Percentiles rank a stretch among this genome's conserved stretches.
phyloP scores from a whole-genome alignment of 2,797 vertebrate species.

The Poliocrania exsul region DNA sequence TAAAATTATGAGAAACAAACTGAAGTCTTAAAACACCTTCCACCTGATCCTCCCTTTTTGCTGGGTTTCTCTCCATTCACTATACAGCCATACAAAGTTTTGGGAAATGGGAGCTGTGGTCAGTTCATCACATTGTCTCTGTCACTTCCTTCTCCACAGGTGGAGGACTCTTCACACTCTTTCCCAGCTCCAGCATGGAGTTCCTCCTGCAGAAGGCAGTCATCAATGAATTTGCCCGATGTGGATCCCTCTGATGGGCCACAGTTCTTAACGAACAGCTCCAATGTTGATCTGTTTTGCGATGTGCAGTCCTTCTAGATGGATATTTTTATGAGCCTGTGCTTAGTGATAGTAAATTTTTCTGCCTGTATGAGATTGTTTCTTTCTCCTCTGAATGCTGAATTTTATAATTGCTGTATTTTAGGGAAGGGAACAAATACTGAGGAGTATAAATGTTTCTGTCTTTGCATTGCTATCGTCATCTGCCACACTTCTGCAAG shows the following conservation, averaged over 20 bases:
- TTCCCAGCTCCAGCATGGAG: background rate
- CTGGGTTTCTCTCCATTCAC: background rate
- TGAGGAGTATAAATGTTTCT: background rate
- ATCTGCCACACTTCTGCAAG: background rate
- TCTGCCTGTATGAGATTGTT: background rate
- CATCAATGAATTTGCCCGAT: rapidly evolving
- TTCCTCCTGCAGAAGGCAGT: background rate
- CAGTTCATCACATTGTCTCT: background rate
- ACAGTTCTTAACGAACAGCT: background rate
- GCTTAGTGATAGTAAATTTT: background rate
- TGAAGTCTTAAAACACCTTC: background rate
- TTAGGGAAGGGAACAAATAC: background rate
- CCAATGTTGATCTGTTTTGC: rapidly evolving
- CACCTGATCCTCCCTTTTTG: background rate
- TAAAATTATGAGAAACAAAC: background rate
- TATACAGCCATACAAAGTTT: background rate
- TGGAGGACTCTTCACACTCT: background rate
- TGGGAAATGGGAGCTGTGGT: background rate
- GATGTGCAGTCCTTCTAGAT: rapidly evolving
- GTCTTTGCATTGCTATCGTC: background rate
- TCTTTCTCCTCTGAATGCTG: background rate
- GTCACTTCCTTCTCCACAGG: background rate
- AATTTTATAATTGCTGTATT: background rate
- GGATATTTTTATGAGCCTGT: too few relatives aligned
- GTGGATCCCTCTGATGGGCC: rapidly evolving